Base-by-base conservation (phyloP, 2,113 vertebrate species). In the Neolamprologus sp. region DNA sequence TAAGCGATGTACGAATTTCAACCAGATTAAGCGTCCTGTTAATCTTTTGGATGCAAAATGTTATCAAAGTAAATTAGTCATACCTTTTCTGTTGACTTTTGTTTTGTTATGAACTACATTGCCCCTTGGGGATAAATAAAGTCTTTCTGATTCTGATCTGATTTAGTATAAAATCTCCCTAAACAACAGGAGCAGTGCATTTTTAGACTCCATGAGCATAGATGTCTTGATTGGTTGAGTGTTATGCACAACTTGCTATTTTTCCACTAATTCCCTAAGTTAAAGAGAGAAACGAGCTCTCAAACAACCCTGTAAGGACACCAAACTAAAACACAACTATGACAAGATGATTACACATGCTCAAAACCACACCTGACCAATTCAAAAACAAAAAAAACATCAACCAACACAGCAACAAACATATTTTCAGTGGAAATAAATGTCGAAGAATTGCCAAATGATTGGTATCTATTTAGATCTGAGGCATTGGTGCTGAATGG, bases 371-470 rank as follows among this genome's bases (percentile, higher is more conserved):
- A 89, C 7, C 21, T 54, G 49, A 87, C 81, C 65, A 53, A 60
- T 51, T 78, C n/a, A 84, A 30, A 84, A 53, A 26, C 2, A 4
- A 84, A 68, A 13, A 86, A 75, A 6, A 6, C 80, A 87, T 71
- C 49, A 82, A 42, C 89, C 84, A 87, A 40, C 80, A 92, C 88
- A 65, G 75, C 71, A 85, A 92, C 71, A 85, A 65, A 88, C 57
- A 73, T 51, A 79, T 51, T 80, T 88, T 17, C 40, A 86, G 17
- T 28, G 30, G 49, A 82, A 87, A 30, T 79, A n/a, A 26, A 81
- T 71, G 57, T 26, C 16, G 33, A 84, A 80, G 26, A 33, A 58
- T 37, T 19, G 26, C 30, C 37, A 80, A 49, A 49, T 49, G 71
- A 78, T 17, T 28, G 80, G 57, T 47, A 63, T 86, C 45, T 49